Percentiles rank a stretch among this genome's conserved stretches.
Evolutionary conservation across 2,888 invertebrate genomes (phyloP).

Genomic region (Tethea ocularis): DNA sequence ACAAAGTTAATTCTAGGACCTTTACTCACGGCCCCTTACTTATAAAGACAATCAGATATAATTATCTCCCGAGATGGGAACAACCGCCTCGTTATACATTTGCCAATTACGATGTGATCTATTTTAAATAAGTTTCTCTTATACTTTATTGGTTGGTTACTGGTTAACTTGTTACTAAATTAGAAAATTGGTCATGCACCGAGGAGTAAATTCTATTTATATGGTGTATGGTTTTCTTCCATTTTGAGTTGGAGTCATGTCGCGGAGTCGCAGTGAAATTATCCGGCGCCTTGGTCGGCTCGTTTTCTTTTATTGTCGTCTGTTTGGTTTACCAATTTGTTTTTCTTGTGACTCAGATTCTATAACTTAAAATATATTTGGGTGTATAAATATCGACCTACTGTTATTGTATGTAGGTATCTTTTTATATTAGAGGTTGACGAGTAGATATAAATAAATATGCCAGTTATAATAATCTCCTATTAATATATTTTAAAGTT

Average conservation of each 20-base stretch:
- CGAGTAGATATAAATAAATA: background rate
- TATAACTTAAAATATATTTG: slow-evolving; percentile 56
- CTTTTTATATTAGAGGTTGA: background rate
- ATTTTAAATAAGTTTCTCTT: slow-evolving; percentile 27
- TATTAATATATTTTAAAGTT: no score
- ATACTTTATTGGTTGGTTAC: slow-evolving; percentile 36
- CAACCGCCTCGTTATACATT: slow-evolving; percentile 9
- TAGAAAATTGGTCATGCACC: slow-evolving; percentile 77
- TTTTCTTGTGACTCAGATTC: slow-evolving; percentile 74
- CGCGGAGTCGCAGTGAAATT: slow-evolving; percentile 65
- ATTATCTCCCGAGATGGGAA: slow-evolving; percentile 22
- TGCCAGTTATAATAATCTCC: no score
- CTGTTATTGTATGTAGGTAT: slow-evolving; percentile 20
- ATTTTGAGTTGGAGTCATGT: slow-evolving; percentile 62
- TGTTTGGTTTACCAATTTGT: slow-evolving; percentile 57
- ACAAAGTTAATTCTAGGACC: background rate
- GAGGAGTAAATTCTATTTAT: slow-evolving; percentile 67
- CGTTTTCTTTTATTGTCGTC: slow-evolving; percentile 67
- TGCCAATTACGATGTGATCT: slow-evolving; percentile 36
- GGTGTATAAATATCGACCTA: background rate
- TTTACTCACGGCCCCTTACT: background rate
- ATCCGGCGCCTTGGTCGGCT: slow-evolving; percentile 68
- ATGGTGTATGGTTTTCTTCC: slow-evolving; percentile 63
- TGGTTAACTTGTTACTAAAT: slow-evolving; percentile 55
- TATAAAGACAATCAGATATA: background rate